phyloP scores from a whole-genome alignment of 2,797 vertebrate species.

The Macroramphosus scolopax region DNA sequence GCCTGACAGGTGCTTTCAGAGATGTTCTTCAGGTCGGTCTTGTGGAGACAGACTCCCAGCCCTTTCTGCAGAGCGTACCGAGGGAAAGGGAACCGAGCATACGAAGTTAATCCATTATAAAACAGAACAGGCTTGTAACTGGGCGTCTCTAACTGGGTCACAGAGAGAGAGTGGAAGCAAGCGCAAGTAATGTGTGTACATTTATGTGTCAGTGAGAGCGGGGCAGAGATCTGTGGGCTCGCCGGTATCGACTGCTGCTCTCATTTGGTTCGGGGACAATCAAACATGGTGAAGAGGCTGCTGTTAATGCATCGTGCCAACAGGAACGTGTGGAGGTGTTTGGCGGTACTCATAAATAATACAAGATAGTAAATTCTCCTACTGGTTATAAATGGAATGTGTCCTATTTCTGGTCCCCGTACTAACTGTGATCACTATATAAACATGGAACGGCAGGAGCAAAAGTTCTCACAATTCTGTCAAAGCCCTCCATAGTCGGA shows the following conservation, averaged over 20 bases:
- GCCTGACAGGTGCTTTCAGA: too few species aligned
- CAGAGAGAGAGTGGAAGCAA: conserved; percentile 45
- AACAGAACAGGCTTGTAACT: conserved; percentile 65
- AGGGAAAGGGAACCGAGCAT: conserved; percentile 15
- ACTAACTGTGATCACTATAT: too few species aligned
- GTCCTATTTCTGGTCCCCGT: conserved; percentile 32
- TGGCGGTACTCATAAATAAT: conserved; percentile 27
- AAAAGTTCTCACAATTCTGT: conserved; percentile 20
- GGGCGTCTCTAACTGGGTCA: conserved; percentile 79
- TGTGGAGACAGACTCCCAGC: not conserved
- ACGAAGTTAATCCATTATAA: conserved; percentile 72
- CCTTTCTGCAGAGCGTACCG: too few species aligned
- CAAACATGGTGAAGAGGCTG: conserved; percentile 17
- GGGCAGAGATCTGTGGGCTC: conserved; percentile 52
- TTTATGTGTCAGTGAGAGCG: conserved; percentile 3
- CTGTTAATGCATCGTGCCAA: conserved; percentile 8
- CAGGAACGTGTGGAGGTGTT: conserved; percentile 1
- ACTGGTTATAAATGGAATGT: conserved; percentile 32
- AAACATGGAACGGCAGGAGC: not conserved
- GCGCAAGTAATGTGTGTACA: conserved; percentile 38
- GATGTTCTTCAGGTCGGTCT: too few species aligned
- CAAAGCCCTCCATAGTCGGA: conserved; percentile 8
- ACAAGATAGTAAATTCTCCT: conserved; percentile 12
- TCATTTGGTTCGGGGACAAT: conserved; percentile 48
- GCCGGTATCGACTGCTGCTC: conserved; percentile 58